Evolutionary conservation across 2,888 invertebrate species (phyloP).

Genomic region (Prosopocoilus inquinatus): DNA sequence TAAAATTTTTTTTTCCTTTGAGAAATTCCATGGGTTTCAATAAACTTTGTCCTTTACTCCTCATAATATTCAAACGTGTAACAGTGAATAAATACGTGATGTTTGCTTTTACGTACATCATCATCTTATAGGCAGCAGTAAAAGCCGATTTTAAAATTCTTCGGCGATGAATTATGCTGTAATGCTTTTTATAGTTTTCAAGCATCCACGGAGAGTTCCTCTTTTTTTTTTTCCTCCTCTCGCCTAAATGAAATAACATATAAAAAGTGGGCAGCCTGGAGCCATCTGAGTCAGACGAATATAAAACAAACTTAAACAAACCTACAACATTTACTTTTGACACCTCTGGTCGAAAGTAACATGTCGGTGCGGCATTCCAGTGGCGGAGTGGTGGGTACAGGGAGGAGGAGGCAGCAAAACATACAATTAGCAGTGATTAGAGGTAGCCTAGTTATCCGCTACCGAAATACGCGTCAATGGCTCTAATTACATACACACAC

Average conservation of each 20-base stretch:
- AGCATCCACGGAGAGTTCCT: no score
- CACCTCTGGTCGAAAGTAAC: conserved; percentile 50
- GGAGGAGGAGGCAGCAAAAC: conserved; percentile 36
- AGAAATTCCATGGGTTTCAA: no score
- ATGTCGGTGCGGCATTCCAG: conserved; percentile 47
- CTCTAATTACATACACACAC: conserved; percentile 49
- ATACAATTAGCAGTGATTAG: conserved; percentile 50
- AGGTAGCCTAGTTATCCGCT: conserved; percentile 47
- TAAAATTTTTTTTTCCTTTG: no score
- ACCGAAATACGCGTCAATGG: conserved; percentile 50
- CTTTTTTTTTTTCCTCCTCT: no score
- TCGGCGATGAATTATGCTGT: no score
- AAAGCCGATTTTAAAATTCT: no score
- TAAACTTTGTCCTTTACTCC: no score
- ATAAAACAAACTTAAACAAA: conserved; percentile 28
- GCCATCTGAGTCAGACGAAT: conserved; percentile 19
- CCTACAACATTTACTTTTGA: conserved; percentile 48
- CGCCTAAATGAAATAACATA: background rate
- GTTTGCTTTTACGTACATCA: no score
- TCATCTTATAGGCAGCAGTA: no score
- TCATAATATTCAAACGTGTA: no score
- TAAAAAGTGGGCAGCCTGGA: conserved; percentile 16
- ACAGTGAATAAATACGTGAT: no score
- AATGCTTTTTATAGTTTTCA: no score
- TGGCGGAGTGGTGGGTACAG: conserved; percentile 28